Percentiles rank a stretch among this genome's conserved stretches.
phyloP scores from a whole-genome alignment of 2,888 invertebrate genomes.

The Torymus texanus region DNA sequence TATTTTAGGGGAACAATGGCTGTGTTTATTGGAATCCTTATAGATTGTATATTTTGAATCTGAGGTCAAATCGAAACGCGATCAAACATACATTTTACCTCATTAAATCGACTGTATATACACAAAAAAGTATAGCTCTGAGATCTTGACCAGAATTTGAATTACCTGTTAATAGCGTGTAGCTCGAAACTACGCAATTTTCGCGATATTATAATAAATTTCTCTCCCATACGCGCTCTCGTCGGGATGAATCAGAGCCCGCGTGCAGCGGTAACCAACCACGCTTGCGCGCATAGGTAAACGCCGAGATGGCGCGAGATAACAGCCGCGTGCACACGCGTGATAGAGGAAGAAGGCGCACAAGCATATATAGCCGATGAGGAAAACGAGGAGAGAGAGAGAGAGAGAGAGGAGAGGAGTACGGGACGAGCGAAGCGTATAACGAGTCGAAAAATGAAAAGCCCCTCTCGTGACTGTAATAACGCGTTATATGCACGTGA shows the following conservation, averaged over 20 bases:
- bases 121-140: neutral
- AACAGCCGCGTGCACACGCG: conserved; percentile 7
- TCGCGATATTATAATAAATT: conserved; percentile 50
- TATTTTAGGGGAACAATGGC: no score
- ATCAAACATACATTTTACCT: neutral
- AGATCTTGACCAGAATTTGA: neutral
- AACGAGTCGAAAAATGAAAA: conserved; percentile 56
- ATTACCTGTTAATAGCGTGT: conserved; percentile 32
- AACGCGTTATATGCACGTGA: conserved; percentile 65
- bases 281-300: conserved; percentile 40
- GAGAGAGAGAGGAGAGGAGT: conserved; percentile 1
- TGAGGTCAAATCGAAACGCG: no score
- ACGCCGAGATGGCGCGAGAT: conserved; percentile 50
- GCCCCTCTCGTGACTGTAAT: conserved; percentile 64
- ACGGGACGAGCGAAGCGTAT: neutral
- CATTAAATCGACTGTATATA: neutral
- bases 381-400: neutral
- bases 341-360: conserved; percentile 10
- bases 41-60: no score
- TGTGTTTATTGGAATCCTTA: no score
- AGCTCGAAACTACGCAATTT: conserved; percentile 37
- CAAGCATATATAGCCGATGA: neutral
- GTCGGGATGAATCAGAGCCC: neutral
- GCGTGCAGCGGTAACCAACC: conserved; percentile 10
- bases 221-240: conserved; percentile 2